These are phyloP conservation scores for Drosophila meridionalis DNA, from an alignment of 2,888 invertebrate genomes.

Conservation along the genomic window DNA sequence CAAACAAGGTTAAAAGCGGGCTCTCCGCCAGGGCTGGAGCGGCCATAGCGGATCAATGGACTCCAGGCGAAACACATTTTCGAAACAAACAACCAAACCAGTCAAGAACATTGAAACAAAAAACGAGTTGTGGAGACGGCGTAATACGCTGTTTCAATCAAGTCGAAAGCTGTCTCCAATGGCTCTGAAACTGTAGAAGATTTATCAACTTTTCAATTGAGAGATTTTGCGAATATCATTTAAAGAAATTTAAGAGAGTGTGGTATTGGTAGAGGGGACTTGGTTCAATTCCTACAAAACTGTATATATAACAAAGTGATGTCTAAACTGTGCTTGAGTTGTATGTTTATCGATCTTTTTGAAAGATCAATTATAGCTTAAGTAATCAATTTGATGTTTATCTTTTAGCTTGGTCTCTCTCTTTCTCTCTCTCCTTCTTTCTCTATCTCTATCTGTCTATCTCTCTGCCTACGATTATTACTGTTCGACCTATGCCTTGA, in stretches of 20 bases:
- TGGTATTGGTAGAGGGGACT: neutral
- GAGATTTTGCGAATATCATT: neutral
- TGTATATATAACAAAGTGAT: neutral
- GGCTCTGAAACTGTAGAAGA: neutral
- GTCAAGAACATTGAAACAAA: neutral
- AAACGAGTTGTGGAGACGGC: neutral
- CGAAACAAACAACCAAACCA: slow-evolving; percentile 18
- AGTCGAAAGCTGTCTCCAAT: neutral
- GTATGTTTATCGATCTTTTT: neutral
- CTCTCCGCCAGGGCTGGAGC: slow-evolving; percentile 39
- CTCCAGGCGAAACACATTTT: slow-evolving; percentile 21
- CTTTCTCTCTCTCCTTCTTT: neutral
- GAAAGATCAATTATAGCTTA: neutral
- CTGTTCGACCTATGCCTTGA: neutral
- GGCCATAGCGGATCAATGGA: slow-evolving; percentile 39
- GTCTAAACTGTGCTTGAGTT: neutral
- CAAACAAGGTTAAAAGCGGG: slow-evolving; percentile 59
- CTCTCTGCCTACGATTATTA: no score
- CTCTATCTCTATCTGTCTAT: neutral
- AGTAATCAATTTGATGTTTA: neutral
- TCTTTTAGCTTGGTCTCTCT: neutral
- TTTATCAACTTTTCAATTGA: neutral
- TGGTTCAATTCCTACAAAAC: neutral
- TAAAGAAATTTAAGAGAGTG: neutral
- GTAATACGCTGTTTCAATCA: slow-evolving; percentile 8